Base-by-base conservation (phyloP, 2,888 invertebrate genomes). In the Ecliptopera silaceata region DNA sequence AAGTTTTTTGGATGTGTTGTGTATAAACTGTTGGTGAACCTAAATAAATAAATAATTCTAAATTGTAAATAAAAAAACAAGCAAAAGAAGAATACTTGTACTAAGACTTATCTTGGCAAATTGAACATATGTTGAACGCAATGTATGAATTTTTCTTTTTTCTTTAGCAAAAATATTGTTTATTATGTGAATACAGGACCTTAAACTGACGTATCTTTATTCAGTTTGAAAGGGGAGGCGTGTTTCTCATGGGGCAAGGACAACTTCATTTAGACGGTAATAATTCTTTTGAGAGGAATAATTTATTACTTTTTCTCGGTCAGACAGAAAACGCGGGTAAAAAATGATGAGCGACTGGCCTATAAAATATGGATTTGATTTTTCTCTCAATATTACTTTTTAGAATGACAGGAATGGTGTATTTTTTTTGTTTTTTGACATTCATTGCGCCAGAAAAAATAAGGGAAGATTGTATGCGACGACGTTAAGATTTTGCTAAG, bases 201-300 rank as follows among this genome's bases (percentile, higher is more conserved):
- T 79, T 75, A 77, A 75, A 77, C 77, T 78, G 75, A 67, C 70
- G 69, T 63, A 66, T 75, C 77, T 75, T 82, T 79, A 71, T 73
- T 70, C 69, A 59, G 58, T 66, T 75, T 77, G 72, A 77, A 77
- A 80, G 74, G 75, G 74, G 73, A 73, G 71, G 68, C 71, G 71
- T 72, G 70, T 72, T 80, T 71, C 74, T 75, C 77, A 76, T 68
- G 63, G 69, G 56, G 59, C 63, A 57, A 70, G 63, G 62, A 76
- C 77, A 75, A 77, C 80, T 82, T 74, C 79, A 84, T 85, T 84
- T 72, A 69, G 74, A 63, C 66, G 67, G 63, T 68, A 62, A 65
- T 72, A 69, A 68, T 66, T 67, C 66, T 61, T 66, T 62, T 66
- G 66, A 66, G 56, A 63, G 53, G 66, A 66, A 64, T 66, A 64